Evolutionary conservation across 2,113 vertebrate species (phyloP).

Genomic region (Nothobranchius kuhntae): DNA sequence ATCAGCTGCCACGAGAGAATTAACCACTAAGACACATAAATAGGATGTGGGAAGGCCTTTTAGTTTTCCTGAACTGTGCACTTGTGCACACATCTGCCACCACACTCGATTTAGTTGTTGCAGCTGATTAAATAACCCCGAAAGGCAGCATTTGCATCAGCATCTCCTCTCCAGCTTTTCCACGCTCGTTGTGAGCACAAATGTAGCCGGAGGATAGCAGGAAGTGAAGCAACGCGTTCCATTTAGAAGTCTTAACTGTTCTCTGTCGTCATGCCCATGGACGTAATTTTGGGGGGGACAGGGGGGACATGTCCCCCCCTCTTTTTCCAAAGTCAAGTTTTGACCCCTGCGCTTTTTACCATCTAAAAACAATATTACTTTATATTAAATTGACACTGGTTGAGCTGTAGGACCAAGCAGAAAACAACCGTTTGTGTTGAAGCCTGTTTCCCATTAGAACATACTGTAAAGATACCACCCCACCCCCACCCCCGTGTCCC

Average conservation of each 20-base stretch:
- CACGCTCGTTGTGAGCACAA: neutral
- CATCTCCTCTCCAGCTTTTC: constrained; percentile 2
- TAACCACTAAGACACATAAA: neutral
- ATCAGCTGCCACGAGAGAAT: neutral
- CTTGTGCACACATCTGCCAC: constrained; percentile 49
- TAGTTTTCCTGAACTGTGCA: constrained; percentile 40
- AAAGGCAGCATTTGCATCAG: constrained; percentile 12
- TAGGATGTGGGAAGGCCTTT: constrained; percentile 25
- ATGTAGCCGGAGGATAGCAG: neutral
- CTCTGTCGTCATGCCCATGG: neutral
- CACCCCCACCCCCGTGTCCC: no score
- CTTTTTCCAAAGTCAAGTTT: no score
- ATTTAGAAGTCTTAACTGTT: constrained; percentile 3
- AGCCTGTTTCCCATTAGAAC: no score
- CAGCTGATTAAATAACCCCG: constrained; percentile 56
- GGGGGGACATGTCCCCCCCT: no score
- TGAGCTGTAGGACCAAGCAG: no score
- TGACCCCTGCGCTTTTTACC: no score
- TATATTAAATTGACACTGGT: no score
- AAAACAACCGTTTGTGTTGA: no score
- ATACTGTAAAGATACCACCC: no score
- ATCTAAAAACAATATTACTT: no score
- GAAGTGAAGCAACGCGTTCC: constrained; percentile 10
- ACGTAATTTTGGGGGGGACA: no score
- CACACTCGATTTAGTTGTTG: constrained; percentile 40